phyloP scores from a whole-genome alignment of 2,888 invertebrate genomes.

The Troglohyphantes excavatus region DNA sequence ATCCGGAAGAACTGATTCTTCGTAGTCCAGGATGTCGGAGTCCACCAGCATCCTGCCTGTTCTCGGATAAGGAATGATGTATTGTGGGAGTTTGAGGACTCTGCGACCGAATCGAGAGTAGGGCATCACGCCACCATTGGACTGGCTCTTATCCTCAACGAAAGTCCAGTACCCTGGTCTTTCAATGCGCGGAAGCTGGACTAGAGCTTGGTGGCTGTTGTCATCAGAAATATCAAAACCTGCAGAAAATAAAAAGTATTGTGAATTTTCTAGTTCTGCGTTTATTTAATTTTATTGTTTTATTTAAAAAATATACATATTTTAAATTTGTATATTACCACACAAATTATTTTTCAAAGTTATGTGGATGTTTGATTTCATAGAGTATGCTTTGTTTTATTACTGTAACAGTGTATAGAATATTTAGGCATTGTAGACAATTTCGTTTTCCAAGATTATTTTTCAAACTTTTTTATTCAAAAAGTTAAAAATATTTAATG shows the following conservation, averaged over 20 bases:
- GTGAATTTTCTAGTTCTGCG: too few relatives aligned
- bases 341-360: too few relatives aligned
- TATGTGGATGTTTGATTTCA: too few relatives aligned
- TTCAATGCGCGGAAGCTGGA: slow-evolving; percentile 69
- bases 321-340: too few relatives aligned
- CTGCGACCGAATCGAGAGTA: slow-evolving; percentile 58
- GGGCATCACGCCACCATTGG: slow-evolving; percentile 46
- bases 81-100: slow-evolving; percentile 52
- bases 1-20: slow-evolving; percentile 16
- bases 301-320: too few relatives aligned
- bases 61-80: slow-evolving; percentile 79
- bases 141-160: slow-evolving; percentile 25
- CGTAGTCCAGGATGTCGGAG: slow-evolving; percentile 25
- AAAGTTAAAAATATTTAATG: too few relatives aligned
- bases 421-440: too few relatives aligned
- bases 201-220: slow-evolving; percentile 72
- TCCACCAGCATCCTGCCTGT: slow-evolving; percentile 54
- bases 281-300: too few relatives aligned
- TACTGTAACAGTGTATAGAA: too few relatives aligned
- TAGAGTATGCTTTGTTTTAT: too few relatives aligned
- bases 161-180: slow-evolving; percentile 39
- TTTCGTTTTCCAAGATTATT: too few relatives aligned
- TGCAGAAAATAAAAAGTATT: slow-evolving; percentile 18
- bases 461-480: too few relatives aligned
- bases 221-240: slow-evolving; percentile 75